phyloP scores from a whole-genome alignment of 1,140 invertebrate genomes.

The Helicorthomorpha holstii region DNA sequence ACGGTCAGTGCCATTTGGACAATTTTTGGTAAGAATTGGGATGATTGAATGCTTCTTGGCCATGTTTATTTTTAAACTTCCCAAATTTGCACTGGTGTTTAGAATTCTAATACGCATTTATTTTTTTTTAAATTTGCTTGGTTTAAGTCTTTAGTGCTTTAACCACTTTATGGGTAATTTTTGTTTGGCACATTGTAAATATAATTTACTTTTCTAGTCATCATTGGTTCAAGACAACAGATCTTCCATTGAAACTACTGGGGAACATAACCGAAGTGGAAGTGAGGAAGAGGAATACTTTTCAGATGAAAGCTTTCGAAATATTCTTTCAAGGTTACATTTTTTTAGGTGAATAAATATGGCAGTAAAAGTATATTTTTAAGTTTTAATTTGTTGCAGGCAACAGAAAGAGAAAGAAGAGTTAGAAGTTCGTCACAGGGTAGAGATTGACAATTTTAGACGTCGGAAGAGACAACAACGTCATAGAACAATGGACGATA shows the following conservation, averaged over 20 bases:
- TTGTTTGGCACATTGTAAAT: too few species aligned
- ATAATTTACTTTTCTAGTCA: not conserved
- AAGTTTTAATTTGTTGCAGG: not conserved
- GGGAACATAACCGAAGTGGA: not conserved
- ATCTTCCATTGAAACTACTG: too few species aligned
- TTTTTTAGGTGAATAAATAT: too few species aligned
- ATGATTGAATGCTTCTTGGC: too few species aligned
- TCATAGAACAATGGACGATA: not conserved
- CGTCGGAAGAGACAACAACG: not conserved
- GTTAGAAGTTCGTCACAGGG: constrained; percentile 4
- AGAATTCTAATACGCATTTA: too few species aligned
- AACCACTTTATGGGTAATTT: too few species aligned
- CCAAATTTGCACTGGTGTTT: too few species aligned
- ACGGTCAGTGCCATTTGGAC: constrained; percentile 1
- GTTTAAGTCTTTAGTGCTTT: too few species aligned
- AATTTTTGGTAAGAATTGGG: constrained; percentile 11
- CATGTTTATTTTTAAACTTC: too few species aligned
- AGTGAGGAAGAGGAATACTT: not conserved
- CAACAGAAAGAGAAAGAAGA: constrained; percentile 9
- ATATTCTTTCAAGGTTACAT: not conserved
- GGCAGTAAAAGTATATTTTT: not conserved
- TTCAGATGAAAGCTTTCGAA: not conserved
- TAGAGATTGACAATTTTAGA: constrained; percentile 8
- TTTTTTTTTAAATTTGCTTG: too few species aligned
- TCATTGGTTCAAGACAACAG: not conserved